Percentiles rank a stretch among this genome's conserved stretches.
phyloP scores from a whole-genome alignment of 2,113 vertebrate species.

The Syrmaticus mikado region DNA sequence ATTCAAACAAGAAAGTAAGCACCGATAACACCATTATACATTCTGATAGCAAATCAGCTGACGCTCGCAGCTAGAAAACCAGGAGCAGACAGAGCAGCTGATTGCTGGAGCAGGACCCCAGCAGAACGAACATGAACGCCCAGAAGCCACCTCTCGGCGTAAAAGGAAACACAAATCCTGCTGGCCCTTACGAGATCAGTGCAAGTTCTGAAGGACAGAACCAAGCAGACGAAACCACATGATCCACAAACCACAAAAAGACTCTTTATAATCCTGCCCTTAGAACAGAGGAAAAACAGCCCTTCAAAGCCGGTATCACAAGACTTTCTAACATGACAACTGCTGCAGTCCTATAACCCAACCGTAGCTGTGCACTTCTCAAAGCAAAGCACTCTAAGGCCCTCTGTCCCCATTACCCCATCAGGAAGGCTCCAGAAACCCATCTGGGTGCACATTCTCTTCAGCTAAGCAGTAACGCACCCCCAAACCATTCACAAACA shows the following conservation, averaged over 20 bases:
- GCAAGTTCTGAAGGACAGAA: conserved; percentile 19
- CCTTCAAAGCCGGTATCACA: conserved; percentile 49
- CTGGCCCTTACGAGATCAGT: conserved; percentile 3
- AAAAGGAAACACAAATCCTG: not conserved
- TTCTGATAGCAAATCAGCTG: conserved; percentile 43
- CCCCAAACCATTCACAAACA: not conserved
- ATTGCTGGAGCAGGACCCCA: not conserved
- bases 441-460: not conserved
- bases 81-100: not conserved
- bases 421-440: not conserved
- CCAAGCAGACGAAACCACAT: conserved; percentile 34
- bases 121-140: not conserved
- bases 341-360: not conserved
- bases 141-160: not conserved
- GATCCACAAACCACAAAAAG: conserved; percentile 32
- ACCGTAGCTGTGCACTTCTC: not conserved
- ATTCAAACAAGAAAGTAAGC: not conserved
- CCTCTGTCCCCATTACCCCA: not conserved
- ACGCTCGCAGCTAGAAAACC: not conserved
- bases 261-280: conserved; percentile 17
- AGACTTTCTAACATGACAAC: conserved; percentile 8
- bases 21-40: not conserved
- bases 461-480: not conserved
- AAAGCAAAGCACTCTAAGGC: not conserved
- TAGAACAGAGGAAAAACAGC: not conserved